Percentiles rank a stretch among this genome's conserved stretches.
phyloP scores from a whole-genome alignment of 2,797 vertebrate genomes.

The Gymnoscopelus braueri region DNA sequence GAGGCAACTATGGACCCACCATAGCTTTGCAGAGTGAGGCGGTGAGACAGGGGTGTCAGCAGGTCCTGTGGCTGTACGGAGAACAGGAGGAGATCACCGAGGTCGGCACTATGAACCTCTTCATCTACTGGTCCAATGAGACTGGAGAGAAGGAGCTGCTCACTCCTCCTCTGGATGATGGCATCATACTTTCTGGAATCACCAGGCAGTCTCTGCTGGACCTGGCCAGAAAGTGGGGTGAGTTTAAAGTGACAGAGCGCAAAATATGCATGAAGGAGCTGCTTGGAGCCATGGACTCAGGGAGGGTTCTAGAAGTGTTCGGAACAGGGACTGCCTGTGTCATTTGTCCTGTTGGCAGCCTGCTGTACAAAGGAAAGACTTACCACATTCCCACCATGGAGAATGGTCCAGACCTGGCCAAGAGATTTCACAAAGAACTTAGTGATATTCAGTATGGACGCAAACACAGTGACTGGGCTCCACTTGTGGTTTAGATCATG shows the following conservation, averaged over 20 bases:
- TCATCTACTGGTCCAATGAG: conserved; percentile 88
- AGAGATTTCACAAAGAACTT: conserved; percentile 87
- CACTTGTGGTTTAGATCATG: conserved; percentile 67
- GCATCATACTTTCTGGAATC: conserved; percentile 91
- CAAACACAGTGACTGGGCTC: conserved; percentile 76
- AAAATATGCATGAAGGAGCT: conserved; percentile 82
- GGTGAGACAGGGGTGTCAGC: conserved; percentile 84
- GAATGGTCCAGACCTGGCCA: conserved; percentile 87
- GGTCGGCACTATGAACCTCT: conserved; percentile 95
- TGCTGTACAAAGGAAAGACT: conserved; percentile 85
- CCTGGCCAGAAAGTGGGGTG: conserved; percentile 84
- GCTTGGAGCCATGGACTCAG: conserved; percentile 76
- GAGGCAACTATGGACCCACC: conserved; percentile 92
- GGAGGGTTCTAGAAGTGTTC: conserved; percentile 86
- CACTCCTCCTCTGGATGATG: conserved; percentile 86
- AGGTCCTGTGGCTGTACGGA: conserved; percentile 92
- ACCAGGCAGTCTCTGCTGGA: conserved; percentile 89
- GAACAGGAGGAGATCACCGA: conserved; percentile 88
- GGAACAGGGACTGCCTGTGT: conserved; percentile 92
- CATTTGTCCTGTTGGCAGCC: conserved; percentile 86
- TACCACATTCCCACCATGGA: conserved; percentile 90
- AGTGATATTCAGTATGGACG: conserved; percentile 88
- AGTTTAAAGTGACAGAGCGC: conserved; percentile 87
- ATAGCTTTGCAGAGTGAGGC: conserved; percentile 87
- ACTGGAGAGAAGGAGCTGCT: conserved; percentile 86